Evolutionary conservation across 2,113 vertebrate species (phyloP), one percentile per base, ranked within the genome.

Genomic region (Alligator sinensis): DNA sequence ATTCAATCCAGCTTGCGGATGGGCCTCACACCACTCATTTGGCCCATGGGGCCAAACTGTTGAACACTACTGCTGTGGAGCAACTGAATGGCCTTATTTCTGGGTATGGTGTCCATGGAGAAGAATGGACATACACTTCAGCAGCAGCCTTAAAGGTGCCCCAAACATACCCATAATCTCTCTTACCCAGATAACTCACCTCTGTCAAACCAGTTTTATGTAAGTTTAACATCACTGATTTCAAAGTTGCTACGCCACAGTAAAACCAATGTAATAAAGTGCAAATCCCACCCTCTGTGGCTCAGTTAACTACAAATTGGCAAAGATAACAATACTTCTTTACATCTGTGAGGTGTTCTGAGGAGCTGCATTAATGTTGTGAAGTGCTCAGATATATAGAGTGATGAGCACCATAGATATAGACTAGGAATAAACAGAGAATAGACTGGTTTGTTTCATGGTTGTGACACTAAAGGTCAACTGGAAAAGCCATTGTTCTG

Each of bases 401-500:
- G 74, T 72, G 74, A 81, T 30, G 68, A 89, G 28, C 68, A 57
- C 54, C 2, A 1, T 0, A 6, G 47, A 66, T 17, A 55, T 79
- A 87, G 58, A n/a, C 78, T 62, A 10, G n/a, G 64, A 63, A 62
- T 74, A 85, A 91, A 87, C 78, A 94, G 85, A 80, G 79, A 58
- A 79, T 92, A 93, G 59, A 86, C 84, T 21, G 0, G 0, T 54
- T 94, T 77, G 22, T 74, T 95, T 94, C 93, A 93, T 1, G 0
- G 86, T 72, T 95, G 86, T 89, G 90, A 93, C 87, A 76, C 91
- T 77, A 96, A 97, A 97, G 95, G 96, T 97, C 93, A 97, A 84
- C 93, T 94, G 96, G 96, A 95, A 97, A 93, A 94, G 78, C 75
- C 81, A 12, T 19, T 86, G 18, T 82, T 28, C 72, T 86, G 11